phyloP scores from a whole-genome alignment of 37 sponge, comb jelly and placozoan species.

The Ephydatia muelleri region DNA sequence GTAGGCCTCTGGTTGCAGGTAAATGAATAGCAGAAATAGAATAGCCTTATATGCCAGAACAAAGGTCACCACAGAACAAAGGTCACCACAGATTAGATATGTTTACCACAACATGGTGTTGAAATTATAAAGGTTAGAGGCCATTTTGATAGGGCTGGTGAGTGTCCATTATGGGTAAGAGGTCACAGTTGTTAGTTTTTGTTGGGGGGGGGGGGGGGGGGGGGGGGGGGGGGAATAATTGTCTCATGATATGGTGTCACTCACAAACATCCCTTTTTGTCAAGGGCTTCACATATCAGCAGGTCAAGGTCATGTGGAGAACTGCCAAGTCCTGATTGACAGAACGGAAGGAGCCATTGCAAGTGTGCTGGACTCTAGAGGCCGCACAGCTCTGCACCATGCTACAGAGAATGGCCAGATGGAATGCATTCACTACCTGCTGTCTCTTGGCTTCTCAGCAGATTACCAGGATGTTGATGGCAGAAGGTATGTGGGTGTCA shows the following conservation, averaged over 20 bases:
- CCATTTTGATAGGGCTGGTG: constrained; percentile 8
- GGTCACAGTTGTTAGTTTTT: not conserved
- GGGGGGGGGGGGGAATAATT: too few relatives aligned
- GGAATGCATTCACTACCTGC: constrained; percentile 62
- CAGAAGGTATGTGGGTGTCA: constrained; percentile 47
- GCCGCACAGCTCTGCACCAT: constrained; percentile 80
- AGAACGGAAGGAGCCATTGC: constrained; percentile 39
- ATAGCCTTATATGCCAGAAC: too few relatives aligned
- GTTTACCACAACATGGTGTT: too few relatives aligned
- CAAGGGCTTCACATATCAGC: constrained; percentile 78
- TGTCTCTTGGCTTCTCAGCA: constrained; percentile 55
- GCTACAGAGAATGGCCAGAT: constrained; percentile 54
- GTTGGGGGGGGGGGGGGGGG: too few relatives aligned
- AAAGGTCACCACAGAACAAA: too few relatives aligned
- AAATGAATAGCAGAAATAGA: too few relatives aligned
- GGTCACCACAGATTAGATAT: too few relatives aligned
- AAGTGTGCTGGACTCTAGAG: constrained; percentile 47
- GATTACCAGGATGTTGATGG: constrained; percentile 56
- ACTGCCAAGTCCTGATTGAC: constrained; percentile 76
- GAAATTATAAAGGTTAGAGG: not conserved
- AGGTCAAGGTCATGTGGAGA: constrained; percentile 39
- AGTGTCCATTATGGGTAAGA: not conserved
- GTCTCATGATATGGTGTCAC: too few relatives aligned
- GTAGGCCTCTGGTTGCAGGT: too few relatives aligned
- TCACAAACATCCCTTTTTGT: not conserved